A percentile compares a stretch with the other conserved stretches of the same genome.
These are phyloP conservation scores for Cassiopea andromeda DNA, from an alignment of 30 jellyfish, hydroid and myxozoan genomes.

Conservation along the genomic window DNA sequence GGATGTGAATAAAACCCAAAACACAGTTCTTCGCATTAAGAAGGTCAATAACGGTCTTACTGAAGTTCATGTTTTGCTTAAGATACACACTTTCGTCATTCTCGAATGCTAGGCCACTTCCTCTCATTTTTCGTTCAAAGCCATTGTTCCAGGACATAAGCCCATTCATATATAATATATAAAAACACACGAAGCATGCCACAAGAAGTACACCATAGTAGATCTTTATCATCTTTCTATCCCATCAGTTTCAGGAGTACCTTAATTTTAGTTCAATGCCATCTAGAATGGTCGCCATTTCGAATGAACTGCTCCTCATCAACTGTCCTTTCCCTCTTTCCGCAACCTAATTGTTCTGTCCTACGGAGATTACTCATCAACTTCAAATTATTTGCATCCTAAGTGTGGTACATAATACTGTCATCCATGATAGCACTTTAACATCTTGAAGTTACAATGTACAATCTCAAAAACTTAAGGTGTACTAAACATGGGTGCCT, in stretches of 20 bases:
- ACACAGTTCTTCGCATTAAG: neutral
- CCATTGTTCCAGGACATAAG: neutral
- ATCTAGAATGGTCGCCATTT: too few species aligned
- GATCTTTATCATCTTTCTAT: neutral
- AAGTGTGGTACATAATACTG: too few species aligned
- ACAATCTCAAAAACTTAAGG: too few species aligned
- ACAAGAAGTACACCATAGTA: neutral
- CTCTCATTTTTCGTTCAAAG: neutral
- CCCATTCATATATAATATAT: neutral
- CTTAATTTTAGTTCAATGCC: too few species aligned
- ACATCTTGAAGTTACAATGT: too few species aligned
- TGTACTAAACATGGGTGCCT: too few species aligned
- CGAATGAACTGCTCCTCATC: too few species aligned
- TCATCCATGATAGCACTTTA: too few species aligned
- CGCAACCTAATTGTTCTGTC: too few species aligned
- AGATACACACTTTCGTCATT: neutral
- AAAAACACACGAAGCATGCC: slow-evolving; percentile 13
- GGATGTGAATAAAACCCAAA: slow-evolving; percentile 85
- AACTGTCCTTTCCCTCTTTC: too few species aligned
- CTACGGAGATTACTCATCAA: too few species aligned
- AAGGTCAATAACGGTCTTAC: neutral
- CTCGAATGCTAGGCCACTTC: neutral
- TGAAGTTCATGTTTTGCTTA: neutral
- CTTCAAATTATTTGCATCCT: too few species aligned
- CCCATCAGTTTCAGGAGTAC: neutral